Evolutionary conservation across 2,113 vertebrate genomes (phyloP).

Genomic region (Mesoclemmys tuberculata): DNA sequence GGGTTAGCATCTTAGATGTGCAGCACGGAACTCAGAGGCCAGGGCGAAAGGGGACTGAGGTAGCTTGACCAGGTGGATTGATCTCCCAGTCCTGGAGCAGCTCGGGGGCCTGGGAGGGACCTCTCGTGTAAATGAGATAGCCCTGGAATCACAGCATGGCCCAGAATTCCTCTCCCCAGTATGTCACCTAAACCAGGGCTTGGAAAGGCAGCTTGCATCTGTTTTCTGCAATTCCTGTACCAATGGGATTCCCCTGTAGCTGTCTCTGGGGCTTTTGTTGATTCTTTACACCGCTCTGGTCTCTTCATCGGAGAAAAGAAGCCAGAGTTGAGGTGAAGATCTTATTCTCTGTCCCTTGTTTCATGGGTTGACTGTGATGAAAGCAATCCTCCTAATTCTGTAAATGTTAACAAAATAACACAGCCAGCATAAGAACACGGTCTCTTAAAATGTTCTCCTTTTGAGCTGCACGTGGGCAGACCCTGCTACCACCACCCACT

Average conservation of each 20-base stretch:
- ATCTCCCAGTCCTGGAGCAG: not conserved
- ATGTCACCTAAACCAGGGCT: fast-evolving
- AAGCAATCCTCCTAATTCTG: too few relatives aligned
- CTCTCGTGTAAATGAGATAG: fast-evolving
- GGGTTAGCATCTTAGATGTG: not conserved
- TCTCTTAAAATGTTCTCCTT: too few relatives aligned
- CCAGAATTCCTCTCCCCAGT: fast-evolving
- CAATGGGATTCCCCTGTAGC: not conserved
- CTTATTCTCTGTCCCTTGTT: not conserved
- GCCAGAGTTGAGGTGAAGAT: not conserved
- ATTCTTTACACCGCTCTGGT: not conserved
- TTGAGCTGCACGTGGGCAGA: too few relatives aligned
- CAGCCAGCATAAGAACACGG: too few relatives aligned
- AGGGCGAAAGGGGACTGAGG: not conserved
- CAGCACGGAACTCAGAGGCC: not conserved
- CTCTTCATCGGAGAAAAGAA: not conserved
- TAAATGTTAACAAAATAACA: too few relatives aligned
- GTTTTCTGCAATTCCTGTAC: fast-evolving
- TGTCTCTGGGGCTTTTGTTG: not conserved
- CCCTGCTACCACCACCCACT: too few relatives aligned
- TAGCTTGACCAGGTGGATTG: not conserved
- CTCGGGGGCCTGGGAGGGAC: not conserved
- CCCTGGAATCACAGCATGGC: too few relatives aligned
- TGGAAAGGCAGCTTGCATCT: fast-evolving
- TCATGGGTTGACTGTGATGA: too few relatives aligned